Evolutionary conservation across 2,797 vertebrate species (phyloP), one percentile per base, ranked within the genome.

Genomic region (Oophaga sylvatica): DNA sequence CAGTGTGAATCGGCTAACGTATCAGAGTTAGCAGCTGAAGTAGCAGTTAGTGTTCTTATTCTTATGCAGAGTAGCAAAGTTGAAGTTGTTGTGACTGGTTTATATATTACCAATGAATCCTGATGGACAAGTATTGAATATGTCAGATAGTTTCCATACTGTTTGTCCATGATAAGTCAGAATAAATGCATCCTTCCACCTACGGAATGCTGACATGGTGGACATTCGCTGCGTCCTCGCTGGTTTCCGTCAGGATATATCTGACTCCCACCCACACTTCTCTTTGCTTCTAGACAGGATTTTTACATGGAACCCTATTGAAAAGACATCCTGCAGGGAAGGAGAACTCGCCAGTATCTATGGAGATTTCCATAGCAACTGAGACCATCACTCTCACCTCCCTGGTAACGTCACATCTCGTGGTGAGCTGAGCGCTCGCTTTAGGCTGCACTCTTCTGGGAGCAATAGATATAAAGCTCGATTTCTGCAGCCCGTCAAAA

Each of bases 311-410:
- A 87, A 53, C 73, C 77, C 76, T 86, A 86, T 70, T 86, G 85
- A 88, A 88, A 84, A 56, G 75, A 60, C 62, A 57, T 78, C 87
- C 87, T 79, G 75, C 81, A 29, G 87, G 63, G 62, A 73, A 53
- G 57, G 57, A 41, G 70, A 88, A 88, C 87, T 80, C 41, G 53
- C 87, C 71, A 29, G 87, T 88, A 88, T 79, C 87, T 83, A 88
- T 80, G 87, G 87, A 88, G 81, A 88, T 84, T 76, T 57, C 87
- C 81, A 88, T 88, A 41, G 81, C 53, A 88, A 88, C 87, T 71
- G 67, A 83, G 81, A 59, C 65, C 63, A 70, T 82, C 81, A 83
- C 12, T 83, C 67, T 83, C 29, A 35, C 81, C 71, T 70, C 67
- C 48, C 19, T 41, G 31, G 45, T 82, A 65, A 41, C 35, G 67